Conservation (phyloP, 2,888 invertebrate genomes). For the Proisotoma minuta region DNA sequence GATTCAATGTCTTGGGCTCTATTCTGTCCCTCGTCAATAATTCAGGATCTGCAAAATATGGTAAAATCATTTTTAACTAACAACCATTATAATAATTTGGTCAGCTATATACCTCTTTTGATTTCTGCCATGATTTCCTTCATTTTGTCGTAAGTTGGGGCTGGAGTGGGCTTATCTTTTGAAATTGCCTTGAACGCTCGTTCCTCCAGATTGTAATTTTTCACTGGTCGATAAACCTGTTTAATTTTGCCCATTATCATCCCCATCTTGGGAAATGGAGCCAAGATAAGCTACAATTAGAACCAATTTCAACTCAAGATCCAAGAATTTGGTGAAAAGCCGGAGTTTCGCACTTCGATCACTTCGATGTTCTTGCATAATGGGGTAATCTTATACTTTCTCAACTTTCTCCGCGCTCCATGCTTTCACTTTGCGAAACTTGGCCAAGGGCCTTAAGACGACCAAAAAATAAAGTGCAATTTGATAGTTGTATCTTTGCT, state of each 20-base stretch:
- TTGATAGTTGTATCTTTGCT: too few relatives aligned
- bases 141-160: constrained; percentile 63
- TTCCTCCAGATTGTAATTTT: constrained; percentile 69
- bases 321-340: not conserved
- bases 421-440: too few relatives aligned
- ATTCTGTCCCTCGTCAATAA: constrained; percentile 51
- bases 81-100: not conserved
- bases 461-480: too few relatives aligned
- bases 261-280: too few relatives aligned
- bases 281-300: not conserved
- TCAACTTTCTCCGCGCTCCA: too few relatives aligned
- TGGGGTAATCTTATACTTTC: too few relatives aligned
- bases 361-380: too few relatives aligned
- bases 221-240: constrained; percentile 49
- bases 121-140: constrained; percentile 62
- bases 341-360: too few relatives aligned
- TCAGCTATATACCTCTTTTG: constrained; percentile 54
- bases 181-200: constrained; percentile 68
- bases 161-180: constrained; percentile 61
- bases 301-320: not conserved
- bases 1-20: constrained; percentile 25
- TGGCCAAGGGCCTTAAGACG: too few relatives aligned
- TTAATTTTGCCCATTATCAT: not conserved
- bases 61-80: too few relatives aligned
- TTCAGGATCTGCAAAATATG: constrained; percentile 58